Percentiles rank a stretch among this genome's conserved stretches.
Evolutionary conservation across 1,140 invertebrate species (phyloP).

Genomic region (Bradysia coprophila): DNA sequence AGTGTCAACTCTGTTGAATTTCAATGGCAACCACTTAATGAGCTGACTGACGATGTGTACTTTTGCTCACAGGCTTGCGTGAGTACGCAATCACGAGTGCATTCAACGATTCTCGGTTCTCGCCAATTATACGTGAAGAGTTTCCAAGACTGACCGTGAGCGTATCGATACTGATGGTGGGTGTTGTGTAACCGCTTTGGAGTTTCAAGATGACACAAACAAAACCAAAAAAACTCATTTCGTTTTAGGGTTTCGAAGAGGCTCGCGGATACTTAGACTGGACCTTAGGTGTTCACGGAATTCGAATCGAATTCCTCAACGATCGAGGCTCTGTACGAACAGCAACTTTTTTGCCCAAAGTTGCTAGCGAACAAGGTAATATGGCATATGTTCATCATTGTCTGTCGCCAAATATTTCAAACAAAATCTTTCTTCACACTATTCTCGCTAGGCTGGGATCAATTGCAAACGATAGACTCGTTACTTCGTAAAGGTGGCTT

Average conservation of each 20-base stretch:
- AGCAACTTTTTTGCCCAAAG: conserved; percentile 95
- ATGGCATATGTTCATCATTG: too few species aligned
- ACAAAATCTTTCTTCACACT: too few species aligned
- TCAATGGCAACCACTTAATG: too few species aligned
- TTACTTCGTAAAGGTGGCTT: conserved; percentile 92
- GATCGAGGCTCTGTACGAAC: conserved; percentile 89
- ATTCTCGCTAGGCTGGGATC: conserved; percentile 95
- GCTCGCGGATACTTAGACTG: conserved; percentile 90
- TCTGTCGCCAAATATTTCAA: too few species aligned
- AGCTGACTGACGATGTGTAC: too few species aligned
- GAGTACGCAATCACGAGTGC: conserved; percentile 97
- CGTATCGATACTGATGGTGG: conserved; percentile 79
- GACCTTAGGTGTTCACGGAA: conserved; percentile 94
- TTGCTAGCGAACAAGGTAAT: conserved; percentile 90
- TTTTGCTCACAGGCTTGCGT: conserved; percentile 78
- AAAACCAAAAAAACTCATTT: too few species aligned
- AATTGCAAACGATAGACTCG: conserved; percentile 94
- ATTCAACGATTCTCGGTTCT: conserved; percentile 92
- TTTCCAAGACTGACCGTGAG: conserved; percentile 81
- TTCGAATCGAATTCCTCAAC: conserved; percentile 92
- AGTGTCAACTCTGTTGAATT: too few species aligned
- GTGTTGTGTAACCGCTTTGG: too few species aligned
- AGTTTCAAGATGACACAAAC: too few species aligned
- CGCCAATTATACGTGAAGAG: conserved; percentile 88
- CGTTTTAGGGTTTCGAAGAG: conserved; percentile 80